Base-by-base conservation (phyloP, 2,113 vertebrate genomes). In the Myxocyprinus asiaticus region DNA sequence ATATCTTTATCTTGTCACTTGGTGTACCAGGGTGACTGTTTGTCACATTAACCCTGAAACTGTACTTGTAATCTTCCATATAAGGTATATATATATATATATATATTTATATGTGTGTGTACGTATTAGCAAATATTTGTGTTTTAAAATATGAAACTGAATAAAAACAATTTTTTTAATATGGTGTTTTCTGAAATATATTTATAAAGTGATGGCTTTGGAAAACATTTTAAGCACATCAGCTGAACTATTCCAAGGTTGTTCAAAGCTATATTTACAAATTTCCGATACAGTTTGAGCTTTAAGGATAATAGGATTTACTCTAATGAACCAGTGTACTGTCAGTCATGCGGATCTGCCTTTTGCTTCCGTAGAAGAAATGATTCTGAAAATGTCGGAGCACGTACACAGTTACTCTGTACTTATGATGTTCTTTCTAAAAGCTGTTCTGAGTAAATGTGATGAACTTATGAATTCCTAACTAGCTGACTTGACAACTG, bases 251-350 rank as follows among this genome's bases (percentile, higher is more conserved):
- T 79, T 45, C 15, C 6, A 42, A 73, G 61, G 10, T 50, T 56
- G 66, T 48, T 17, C 50, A 78, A 10, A 65, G 53, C 82, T 85
- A 89, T 87, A 86, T 89, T 89, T 90, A 88, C 15, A 67, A 71
- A 75, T 80, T 67, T 85, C 61, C 33, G 63, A 17, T 66, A 8
- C 75, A 81, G 88, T 85, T 58, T 83, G 85, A 76, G 87, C 95
- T 94, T 98, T 96, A 95, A 77, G 84, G 70, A 44, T 96, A 97
- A 98, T 95, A 93, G 89, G 96, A 94, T 97, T 96, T 93, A 66
- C 85, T 82, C 63, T n/a, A n/a, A n/a, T n/a, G n/a, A n/a, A n/a
- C n/a, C n/a, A n/a, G n/a, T n/a, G n/a, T n/a, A n/a, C n/a, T n/a
- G n/a, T n/a, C 80, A 67, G 82, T 86, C 65, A 47, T 10, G 87